Percentiles rank a stretch among this genome's conserved stretches.
Conservation (phyloP, 2,888 invertebrate species). For the Apamea epomidion region DNA sequence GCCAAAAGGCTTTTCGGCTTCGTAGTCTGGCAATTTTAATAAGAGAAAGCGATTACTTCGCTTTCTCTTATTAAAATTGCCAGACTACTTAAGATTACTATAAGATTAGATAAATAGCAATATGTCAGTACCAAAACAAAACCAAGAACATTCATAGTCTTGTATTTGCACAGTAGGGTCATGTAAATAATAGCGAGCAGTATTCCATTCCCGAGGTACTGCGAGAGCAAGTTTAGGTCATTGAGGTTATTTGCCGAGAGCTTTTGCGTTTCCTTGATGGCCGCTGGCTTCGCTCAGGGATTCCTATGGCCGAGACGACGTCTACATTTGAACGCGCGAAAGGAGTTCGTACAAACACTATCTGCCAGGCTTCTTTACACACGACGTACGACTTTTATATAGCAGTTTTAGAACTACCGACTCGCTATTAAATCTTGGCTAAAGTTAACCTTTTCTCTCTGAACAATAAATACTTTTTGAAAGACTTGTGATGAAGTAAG, state of each 20-base stretch:
- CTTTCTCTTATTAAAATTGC: no score
- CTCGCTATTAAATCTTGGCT: slow-evolving; percentile 5
- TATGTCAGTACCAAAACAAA: slow-evolving; percentile 29
- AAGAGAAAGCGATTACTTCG: no score
- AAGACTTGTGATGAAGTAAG: background rate
- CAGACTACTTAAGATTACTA: no score
- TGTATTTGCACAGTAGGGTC: slow-evolving; percentile 59
- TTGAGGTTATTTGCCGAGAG: slow-evolving; percentile 78
- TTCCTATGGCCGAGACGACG: slow-evolving; percentile 65
- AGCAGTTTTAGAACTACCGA: slow-evolving; percentile 19
- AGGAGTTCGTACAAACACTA: slow-evolving; percentile 61
- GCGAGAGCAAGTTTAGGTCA: slow-evolving; percentile 66
- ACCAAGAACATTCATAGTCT: slow-evolving; percentile 33
- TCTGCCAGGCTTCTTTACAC: slow-evolving; percentile 48
- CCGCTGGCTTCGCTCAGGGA: slow-evolving; percentile 75
- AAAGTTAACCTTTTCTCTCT: background rate
- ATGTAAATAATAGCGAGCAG: slow-evolving; percentile 69
- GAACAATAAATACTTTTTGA: background rate
- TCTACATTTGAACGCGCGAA: slow-evolving; percentile 65
- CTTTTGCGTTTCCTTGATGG: slow-evolving; percentile 75
- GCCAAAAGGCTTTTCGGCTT: background rate
- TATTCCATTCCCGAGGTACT: slow-evolving; percentile 60
- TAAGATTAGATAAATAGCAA: slow-evolving; percentile 13
- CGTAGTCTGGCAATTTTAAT: slow-evolving; percentile 23
- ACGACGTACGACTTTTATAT: slow-evolving; percentile 31